These are phyloP conservation scores for Fragum sueziense DNA, from an alignment of 2,888 invertebrate genomes.

Conservation along the genomic window DNA sequence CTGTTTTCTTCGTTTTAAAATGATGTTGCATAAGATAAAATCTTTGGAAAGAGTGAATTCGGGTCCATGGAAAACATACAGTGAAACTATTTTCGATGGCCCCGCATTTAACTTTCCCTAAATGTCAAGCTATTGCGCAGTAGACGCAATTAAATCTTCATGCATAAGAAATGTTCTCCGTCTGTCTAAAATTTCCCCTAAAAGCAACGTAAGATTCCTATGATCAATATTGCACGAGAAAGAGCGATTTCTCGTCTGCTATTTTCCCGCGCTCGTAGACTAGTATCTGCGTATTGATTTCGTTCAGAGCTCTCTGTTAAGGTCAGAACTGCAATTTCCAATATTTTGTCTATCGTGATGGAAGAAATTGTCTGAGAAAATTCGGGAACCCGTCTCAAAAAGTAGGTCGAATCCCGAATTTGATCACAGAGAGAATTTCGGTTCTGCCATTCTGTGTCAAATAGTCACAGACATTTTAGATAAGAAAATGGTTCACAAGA, in stretches of 20 bases:
- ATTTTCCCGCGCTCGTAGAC: conserved; percentile 26
- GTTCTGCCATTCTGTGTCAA: too few species aligned
- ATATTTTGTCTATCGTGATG: neutral
- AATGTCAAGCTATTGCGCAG: neutral
- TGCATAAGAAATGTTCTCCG: neutral
- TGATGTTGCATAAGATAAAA: too few species aligned
- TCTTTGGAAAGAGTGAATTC: too few species aligned
- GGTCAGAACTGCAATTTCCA: conserved; percentile 11
- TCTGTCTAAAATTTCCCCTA: neutral
- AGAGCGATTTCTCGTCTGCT: conserved; percentile 4
- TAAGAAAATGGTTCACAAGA: too few species aligned
- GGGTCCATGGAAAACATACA: too few species aligned
- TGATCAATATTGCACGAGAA: conserved; percentile 3
- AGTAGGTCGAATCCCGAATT: neutral
- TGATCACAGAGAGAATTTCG: neutral
- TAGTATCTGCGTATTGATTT: conserved; percentile 3
- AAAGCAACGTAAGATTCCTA: neutral
- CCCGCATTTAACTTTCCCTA: too few species aligned
- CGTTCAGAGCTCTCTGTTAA: neutral
- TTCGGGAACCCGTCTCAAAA: neutral
- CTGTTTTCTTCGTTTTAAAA: neutral
- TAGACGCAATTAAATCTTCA: neutral
- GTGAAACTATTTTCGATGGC: too few species aligned
- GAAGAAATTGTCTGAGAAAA: neutral
- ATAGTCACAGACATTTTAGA: too few species aligned